Evolutionary conservation across 1,140 invertebrate species (phyloP), one percentile per base, ranked within the genome.

Genomic region (Carposina sasakii): DNA sequence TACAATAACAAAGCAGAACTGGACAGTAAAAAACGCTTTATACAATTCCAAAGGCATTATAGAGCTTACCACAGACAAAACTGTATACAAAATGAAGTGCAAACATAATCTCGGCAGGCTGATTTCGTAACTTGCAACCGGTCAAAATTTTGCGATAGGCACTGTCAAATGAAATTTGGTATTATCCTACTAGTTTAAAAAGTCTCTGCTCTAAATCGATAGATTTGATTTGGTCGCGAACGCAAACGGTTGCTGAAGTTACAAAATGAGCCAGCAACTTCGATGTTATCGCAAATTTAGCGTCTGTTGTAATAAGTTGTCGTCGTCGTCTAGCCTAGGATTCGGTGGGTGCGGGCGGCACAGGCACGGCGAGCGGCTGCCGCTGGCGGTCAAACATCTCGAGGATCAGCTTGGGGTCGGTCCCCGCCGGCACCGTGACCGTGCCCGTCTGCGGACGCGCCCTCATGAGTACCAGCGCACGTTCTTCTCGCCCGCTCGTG

Each of bases 321-420:
- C 5, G 12, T 36, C 67, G 71, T 51, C 73, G 63, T 13, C n/a
- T n/a, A n/a, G 72, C 59, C 42, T 71, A 63, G 37, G 65, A 63
- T 46, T 57, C 44, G 16, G 67, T 54, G 16, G 63, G 39, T 16
- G 68, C 63, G 23, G 73, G 67, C 23, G 76, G 75, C 54, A 73
- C 59, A 31, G 79, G 81, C 31, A 75, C 74, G 55, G 69, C 51
- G 39, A 86, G 74, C 28, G 81, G 76, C 30, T 71, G 58, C 21
- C 84, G 67, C 54, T 79, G 81, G 10, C 84, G 74, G 75, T 86
- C 84, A 74, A 85, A 86, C 81, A 86, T 85, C 74, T 86, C 84
- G 50, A 86, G 72, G 60, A 86, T 86, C 57, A 81, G 76, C 71
- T 86, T 86, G 56, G 84, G 84, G 67, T 86, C 84, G 47, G 81